phyloP scores from a whole-genome alignment of 2,797 vertebrate genomes.

The Rhinoraja longicauda region DNA sequence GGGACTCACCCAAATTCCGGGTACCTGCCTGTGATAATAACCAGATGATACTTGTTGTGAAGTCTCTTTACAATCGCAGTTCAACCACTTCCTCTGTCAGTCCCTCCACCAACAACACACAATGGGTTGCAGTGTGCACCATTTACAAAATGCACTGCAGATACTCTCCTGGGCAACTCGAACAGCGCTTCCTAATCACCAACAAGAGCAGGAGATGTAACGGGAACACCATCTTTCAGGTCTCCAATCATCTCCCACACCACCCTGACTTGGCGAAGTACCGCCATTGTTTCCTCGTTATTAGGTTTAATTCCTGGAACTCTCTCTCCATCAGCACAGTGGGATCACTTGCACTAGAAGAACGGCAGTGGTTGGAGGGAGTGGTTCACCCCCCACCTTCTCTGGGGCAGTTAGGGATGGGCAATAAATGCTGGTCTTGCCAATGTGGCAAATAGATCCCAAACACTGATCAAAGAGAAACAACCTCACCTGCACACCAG shows the following conservation, averaged over 20 bases:
- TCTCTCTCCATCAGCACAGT: background rate
- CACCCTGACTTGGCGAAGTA: background rate
- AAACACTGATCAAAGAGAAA: background rate
- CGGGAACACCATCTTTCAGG: background rate
- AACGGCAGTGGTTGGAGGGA: background rate
- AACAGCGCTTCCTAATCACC: background rate
- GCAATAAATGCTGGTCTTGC: background rate
- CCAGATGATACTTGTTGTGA: background rate
- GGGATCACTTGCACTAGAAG: background rate
- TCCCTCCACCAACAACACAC: background rate
- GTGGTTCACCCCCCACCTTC: background rate
- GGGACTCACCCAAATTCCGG: background rate
- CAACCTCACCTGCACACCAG: background rate
- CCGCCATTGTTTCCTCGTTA: background rate
- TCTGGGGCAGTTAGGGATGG: background rate
- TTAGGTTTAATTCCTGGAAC: background rate
- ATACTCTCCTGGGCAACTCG: background rate
- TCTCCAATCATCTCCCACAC: background rate
- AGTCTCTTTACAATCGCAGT: background rate
- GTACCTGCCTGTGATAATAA: background rate
- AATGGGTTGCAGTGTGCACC: background rate
- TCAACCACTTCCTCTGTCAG: background rate
- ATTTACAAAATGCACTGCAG: background rate
- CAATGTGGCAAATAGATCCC: background rate
- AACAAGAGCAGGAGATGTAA: background rate